Conservation (phyloP, 2,113 vertebrate species). For the Seriola rivoliana region DNA sequence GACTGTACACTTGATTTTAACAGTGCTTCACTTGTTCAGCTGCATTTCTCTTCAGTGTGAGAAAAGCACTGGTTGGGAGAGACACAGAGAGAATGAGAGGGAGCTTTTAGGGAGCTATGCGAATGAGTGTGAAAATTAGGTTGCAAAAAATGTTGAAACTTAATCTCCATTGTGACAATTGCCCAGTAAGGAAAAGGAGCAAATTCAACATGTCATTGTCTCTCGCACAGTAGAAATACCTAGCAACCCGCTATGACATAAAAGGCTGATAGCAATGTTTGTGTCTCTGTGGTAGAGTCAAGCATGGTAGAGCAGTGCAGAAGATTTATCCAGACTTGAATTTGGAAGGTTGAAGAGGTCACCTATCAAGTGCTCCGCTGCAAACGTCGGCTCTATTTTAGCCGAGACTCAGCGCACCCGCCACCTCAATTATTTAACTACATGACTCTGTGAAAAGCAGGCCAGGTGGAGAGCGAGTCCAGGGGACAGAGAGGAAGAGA, state of each 20-base stretch:
- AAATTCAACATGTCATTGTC: conserved; percentile 40
- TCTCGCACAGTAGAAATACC: conserved; percentile 35
- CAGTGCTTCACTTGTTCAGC: conserved; percentile 51
- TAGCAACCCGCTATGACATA: conserved; percentile 34
- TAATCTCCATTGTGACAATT: conserved; percentile 32
- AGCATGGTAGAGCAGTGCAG: conserved; percentile 27
- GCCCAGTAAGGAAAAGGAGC: conserved; percentile 18
- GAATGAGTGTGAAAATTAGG: conserved; percentile 18
- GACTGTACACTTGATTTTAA: conserved; percentile 55
- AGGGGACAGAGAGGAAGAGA: neutral
- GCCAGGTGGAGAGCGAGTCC: conserved; percentile 42
- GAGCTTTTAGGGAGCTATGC: neutral
- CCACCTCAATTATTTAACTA: conserved; percentile 72
- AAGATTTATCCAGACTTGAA: conserved; percentile 56
- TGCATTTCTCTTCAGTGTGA: conserved; percentile 39
- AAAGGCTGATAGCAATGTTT: conserved; percentile 59
- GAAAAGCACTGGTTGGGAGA: conserved; percentile 5
- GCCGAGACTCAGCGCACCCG: conserved; percentile 44
- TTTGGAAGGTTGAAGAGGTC: conserved; percentile 71
- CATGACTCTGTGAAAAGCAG: conserved; percentile 55
- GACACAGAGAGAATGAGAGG: neutral
- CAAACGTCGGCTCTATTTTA: conserved; percentile 67
- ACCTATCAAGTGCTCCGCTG: conserved; percentile 66
- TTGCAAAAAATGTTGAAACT: conserved; percentile 9
- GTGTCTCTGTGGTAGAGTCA: conserved; percentile 44